Percentiles rank a stretch among this genome's conserved stretches.
These are phyloP conservation scores for Tragopan temminckii DNA, from an alignment of 2,797 vertebrate genomes.

Conservation along the genomic window DNA sequence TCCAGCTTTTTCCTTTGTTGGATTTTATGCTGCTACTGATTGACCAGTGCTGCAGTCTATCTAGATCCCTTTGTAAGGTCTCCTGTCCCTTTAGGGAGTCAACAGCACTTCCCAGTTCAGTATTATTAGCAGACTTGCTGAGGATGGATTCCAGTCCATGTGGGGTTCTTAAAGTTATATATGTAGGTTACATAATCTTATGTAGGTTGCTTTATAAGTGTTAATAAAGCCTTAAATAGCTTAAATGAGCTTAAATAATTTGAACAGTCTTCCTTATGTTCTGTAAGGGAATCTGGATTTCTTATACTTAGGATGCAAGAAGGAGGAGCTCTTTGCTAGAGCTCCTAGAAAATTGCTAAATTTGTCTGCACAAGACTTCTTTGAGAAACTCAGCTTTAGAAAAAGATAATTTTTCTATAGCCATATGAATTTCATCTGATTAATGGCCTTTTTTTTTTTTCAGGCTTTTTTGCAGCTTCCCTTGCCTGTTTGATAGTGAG, in stretches of 20 bases:
- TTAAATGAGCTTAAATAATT: neutral
- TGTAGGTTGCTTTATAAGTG: neutral
- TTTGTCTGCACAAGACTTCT: neutral
- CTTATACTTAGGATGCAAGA: neutral
- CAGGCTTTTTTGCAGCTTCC: neutral
- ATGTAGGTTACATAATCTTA: neutral
- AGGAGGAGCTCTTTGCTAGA: neutral
- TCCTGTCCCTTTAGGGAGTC: neutral
- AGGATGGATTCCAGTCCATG: neutral
- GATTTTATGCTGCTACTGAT: neutral
- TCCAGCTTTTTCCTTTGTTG: neutral
- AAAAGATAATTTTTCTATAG: neutral
- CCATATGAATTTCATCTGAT: neutral
- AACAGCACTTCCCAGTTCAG: neutral
- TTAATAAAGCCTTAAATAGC: neutral
- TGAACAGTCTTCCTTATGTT: neutral
- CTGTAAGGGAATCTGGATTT: neutral
- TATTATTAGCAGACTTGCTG: neutral
- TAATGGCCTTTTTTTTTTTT: neutral
- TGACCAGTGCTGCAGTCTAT: no score
- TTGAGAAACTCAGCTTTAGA: neutral
- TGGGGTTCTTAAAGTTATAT: neutral
- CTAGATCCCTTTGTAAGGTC: neutral
- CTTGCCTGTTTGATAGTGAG: neutral
- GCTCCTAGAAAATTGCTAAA: neutral